These are phyloP conservation scores for Lochmaea crataegi DNA, from an alignment of 2,888 invertebrate genomes.

Conservation along the genomic window DNA sequence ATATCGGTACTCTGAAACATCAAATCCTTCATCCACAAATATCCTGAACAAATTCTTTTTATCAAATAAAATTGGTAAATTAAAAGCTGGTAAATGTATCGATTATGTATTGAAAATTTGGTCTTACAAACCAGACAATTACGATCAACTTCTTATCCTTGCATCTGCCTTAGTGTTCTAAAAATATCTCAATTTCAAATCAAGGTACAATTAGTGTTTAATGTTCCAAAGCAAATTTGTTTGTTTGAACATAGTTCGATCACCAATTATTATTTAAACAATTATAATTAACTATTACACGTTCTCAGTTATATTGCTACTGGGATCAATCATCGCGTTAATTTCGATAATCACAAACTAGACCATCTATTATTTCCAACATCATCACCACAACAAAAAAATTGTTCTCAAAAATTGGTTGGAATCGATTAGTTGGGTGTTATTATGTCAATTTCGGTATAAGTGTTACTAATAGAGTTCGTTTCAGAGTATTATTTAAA, in stretches of 20 bases:
- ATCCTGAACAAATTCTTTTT: no score
- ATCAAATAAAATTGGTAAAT: no score
- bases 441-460: neutral
- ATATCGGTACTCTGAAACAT: no score
- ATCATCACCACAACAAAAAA: slow-evolving; percentile 20
- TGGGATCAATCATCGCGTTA: slow-evolving; percentile 22
- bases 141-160: neutral
- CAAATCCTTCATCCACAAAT: no score
- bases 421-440: slow-evolving; percentile 48
- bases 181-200: neutral
- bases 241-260: neutral
- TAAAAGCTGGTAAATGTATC: no score
- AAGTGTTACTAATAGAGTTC: neutral
- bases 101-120: neutral
- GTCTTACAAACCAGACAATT: neutral
- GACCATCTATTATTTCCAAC: slow-evolving; percentile 21
- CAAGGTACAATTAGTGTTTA: slow-evolving; percentile 4
- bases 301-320: slow-evolving; percentile 9
- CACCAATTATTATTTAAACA: slow-evolving; percentile 12
- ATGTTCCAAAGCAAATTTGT: slow-evolving; percentile 13
- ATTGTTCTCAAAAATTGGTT: slow-evolving; percentile 52
- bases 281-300: slow-evolving; percentile 7
- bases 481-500: neutral
- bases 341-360: slow-evolving; percentile 32
- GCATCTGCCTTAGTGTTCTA: neutral